A percentile compares a stretch with the other conserved stretches of the same genome.
These are phyloP conservation scores for Thrips palmi DNA, from an alignment of 1,140 invertebrate species.

Conservation along the genomic window DNA sequence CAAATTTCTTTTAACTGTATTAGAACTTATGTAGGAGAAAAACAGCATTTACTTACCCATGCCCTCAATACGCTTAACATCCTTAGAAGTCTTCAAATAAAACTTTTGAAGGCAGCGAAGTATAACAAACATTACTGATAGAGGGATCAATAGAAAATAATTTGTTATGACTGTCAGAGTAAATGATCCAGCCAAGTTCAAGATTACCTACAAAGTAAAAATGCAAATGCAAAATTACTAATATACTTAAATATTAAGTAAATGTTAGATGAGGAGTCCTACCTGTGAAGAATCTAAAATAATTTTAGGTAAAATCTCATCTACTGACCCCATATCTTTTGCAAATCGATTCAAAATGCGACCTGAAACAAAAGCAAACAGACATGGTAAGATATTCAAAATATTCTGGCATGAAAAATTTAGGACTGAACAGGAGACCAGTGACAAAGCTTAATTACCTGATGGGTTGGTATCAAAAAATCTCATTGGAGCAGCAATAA, in stretches of 20 bases:
- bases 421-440: too few species aligned
- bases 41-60: too few species aligned
- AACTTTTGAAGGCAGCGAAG: conserved; percentile 37
- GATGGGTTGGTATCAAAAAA: conserved; percentile 79
- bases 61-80: conserved; percentile 50
- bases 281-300: conserved; percentile 57
- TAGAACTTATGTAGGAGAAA: too few species aligned
- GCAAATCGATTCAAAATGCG: conserved; percentile 56
- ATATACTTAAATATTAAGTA: too few species aligned
- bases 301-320: conserved; percentile 64
- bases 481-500: conserved; percentile 62
- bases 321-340: conserved; percentile 63
- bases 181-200: conserved; percentile 43
- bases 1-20: too few species aligned
- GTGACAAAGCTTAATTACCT: too few species aligned
- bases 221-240: too few species aligned
- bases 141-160: conserved; percentile 37
- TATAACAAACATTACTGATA: conserved; percentile 31
- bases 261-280: too few species aligned
- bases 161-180: conserved; percentile 38
- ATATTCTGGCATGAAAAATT: too few species aligned
- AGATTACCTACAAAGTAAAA: conserved; percentile 24
- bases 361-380: conserved; percentile 26
- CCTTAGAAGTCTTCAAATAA: conserved; percentile 46
- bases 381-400: too few species aligned